These are phyloP conservation scores for Mongoloraphidia duomilia DNA, from an alignment of 2,888 invertebrate species.

Conservation along the genomic window DNA sequence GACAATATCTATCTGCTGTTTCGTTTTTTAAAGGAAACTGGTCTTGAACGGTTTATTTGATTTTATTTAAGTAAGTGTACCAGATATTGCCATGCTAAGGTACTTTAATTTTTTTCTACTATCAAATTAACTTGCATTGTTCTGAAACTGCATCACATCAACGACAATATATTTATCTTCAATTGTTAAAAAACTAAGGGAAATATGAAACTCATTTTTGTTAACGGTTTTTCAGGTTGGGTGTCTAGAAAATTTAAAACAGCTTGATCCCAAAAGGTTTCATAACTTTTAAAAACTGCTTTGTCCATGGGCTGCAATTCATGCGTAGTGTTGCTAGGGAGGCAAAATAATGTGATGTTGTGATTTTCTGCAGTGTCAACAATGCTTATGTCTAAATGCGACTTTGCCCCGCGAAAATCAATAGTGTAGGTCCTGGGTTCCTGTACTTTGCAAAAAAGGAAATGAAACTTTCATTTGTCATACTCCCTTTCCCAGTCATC, in stretches of 20 bases:
- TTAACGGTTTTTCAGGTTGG: slow-evolving; percentile 2
- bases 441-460: slow-evolving; percentile 15
- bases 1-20: too few relatives aligned
- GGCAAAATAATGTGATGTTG: slow-evolving; percentile 20
- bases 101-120: too few relatives aligned
- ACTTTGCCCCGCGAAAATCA: slow-evolving; percentile 21
- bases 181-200: too few relatives aligned
- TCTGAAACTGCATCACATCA: too few relatives aligned
- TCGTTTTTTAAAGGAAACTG: too few relatives aligned
- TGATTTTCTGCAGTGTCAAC: slow-evolving; percentile 19
- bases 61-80: too few relatives aligned
- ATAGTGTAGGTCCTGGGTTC: slow-evolving; percentile 13
- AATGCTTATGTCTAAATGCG: slow-evolving; percentile 19
- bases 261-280: slow-evolving; percentile 14
- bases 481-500: slow-evolving; percentile 1
- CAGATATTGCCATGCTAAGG: too few relatives aligned
- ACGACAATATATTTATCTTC: too few relatives aligned
- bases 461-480: not conserved
- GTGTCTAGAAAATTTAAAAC: slow-evolving; percentile 7
- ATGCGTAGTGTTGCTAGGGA: slow-evolving; percentile 17
- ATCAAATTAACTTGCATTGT: too few relatives aligned
- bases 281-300: slow-evolving; percentile 9
- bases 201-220: not conserved
- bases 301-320: slow-evolving; percentile 15
- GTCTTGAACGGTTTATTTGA: too few relatives aligned